These are phyloP conservation scores for Myanophis thanlyinensis DNA, from an alignment of 2,113 vertebrate genomes.

Conservation along the genomic window DNA sequence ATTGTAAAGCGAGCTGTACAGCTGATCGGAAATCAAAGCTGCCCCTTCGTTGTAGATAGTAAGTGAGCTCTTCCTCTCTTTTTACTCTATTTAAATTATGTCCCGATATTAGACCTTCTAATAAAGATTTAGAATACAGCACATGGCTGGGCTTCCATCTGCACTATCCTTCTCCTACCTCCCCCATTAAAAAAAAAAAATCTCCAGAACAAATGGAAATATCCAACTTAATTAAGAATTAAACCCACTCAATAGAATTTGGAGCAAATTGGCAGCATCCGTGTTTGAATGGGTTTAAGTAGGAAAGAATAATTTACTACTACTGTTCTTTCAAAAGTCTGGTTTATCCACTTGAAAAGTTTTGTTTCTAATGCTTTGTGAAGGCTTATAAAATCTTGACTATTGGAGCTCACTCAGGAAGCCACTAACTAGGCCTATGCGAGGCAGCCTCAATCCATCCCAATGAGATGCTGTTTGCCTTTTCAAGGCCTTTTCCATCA, in stretches of 20 bases:
- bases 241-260: slow-evolving; percentile 40
- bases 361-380: background rate
- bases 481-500: background rate
- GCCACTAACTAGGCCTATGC: background rate
- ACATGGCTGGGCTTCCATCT: slow-evolving; percentile 58
- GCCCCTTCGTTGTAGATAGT: slow-evolving; percentile 31
- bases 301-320: slow-evolving; percentile 1
- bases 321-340: slow-evolving; percentile 31
- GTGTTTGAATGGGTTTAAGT: slow-evolving; percentile 27
- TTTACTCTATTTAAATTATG: slow-evolving; percentile 44
- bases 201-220: slow-evolving; percentile 46
- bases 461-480: background rate
- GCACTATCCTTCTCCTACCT: slow-evolving; percentile 9
- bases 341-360: slow-evolving; percentile 25
- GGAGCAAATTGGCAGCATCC: slow-evolving; percentile 34
- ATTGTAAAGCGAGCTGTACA: slow-evolving; percentile 13
- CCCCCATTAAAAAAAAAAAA: slow-evolving; percentile 37
- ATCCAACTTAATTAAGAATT: slow-evolving; percentile 60
- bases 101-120: slow-evolving; percentile 50
- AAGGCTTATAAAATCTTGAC: background rate
- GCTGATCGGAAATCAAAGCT: slow-evolving; percentile 45
- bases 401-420: background rate
- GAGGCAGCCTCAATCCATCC: background rate
- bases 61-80: background rate
- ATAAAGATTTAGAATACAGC: slow-evolving; percentile 45